A percentile compares a stretch with the other conserved stretches of the same genome.
These are phyloP conservation scores for Morpho deidamia DNA, from an alignment of 2,888 invertebrate species.

Conservation along the genomic window DNA sequence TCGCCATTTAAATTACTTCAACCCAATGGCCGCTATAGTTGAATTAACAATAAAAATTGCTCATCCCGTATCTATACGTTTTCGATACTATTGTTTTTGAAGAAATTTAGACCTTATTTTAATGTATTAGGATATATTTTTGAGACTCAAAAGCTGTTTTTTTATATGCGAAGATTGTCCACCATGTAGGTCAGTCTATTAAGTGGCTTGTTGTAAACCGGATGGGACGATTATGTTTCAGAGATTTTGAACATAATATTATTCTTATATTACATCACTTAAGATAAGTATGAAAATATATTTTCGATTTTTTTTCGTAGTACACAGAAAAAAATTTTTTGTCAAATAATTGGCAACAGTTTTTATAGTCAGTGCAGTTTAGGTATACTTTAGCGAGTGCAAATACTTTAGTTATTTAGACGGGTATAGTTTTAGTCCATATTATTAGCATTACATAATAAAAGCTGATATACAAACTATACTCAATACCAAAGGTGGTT, in stretches of 20 bases:
- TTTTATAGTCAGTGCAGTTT: too few species aligned
- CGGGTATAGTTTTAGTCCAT: too few species aligned
- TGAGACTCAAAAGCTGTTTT: slow-evolving; percentile 20
- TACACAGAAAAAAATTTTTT: too few species aligned
- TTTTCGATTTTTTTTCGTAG: too few species aligned
- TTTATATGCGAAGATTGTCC: slow-evolving; percentile 45
- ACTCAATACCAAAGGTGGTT: too few species aligned
- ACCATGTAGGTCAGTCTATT: slow-evolving; percentile 71
- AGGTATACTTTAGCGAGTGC: too few species aligned
- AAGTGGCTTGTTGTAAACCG: slow-evolving; percentile 60
- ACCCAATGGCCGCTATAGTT: slow-evolving; percentile 67
- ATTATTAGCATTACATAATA: too few species aligned
- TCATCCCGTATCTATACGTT: slow-evolving; percentile 52
- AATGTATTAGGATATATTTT: slow-evolving; percentile 21
- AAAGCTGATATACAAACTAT: too few species aligned
- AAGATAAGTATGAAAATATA: slow-evolving; percentile 9
- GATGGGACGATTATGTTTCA: slow-evolving; percentile 66
- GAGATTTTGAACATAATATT: slow-evolving; percentile 58
- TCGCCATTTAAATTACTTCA: slow-evolving; percentile 71
- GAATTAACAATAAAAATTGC: slow-evolving; percentile 74
- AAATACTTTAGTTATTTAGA: too few species aligned
- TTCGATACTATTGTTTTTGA: slow-evolving; percentile 3
- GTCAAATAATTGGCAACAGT: too few species aligned
- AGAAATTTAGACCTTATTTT: slow-evolving; percentile 21
- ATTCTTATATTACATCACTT: slow-evolving; percentile 60